These are phyloP conservation scores for Acanthopagrus latus DNA, from an alignment of 2,797 vertebrate species.

Conservation along the genomic window DNA sequence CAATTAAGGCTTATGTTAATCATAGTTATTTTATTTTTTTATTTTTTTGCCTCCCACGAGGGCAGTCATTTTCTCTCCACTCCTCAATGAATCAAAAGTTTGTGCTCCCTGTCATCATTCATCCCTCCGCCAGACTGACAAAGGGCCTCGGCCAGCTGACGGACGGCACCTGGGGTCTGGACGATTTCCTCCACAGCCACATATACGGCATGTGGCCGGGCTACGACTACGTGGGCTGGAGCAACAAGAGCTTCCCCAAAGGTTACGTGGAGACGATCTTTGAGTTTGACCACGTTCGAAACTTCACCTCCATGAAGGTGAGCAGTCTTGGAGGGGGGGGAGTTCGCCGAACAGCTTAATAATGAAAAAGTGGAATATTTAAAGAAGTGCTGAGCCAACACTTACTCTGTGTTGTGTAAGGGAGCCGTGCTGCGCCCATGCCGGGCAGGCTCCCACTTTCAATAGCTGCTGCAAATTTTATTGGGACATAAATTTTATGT, in stretches of 20 bases:
- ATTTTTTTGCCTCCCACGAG: not conserved
- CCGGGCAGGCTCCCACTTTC: slow-evolving; percentile 9
- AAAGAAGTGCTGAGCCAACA: slow-evolving; percentile 33
- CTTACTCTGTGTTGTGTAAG: not conserved
- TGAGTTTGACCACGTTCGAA: slow-evolving; percentile 94
- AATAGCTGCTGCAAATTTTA: slow-evolving; percentile 28
- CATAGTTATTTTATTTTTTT: not conserved
- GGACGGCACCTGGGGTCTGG: slow-evolving; percentile 94
- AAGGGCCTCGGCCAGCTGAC: slow-evolving; percentile 97
- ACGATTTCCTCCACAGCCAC: slow-evolving; percentile 95
- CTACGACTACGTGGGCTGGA: slow-evolving; percentile 97
- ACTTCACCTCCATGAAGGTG: slow-evolving; percentile 98
- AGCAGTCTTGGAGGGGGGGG: not conserved
- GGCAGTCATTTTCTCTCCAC: not conserved
- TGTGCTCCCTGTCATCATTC: not conserved
- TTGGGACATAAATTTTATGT: slow-evolving; percentile 17
- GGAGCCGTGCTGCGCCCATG: not conserved
- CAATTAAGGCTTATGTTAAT: not conserved
- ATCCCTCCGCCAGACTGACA: slow-evolving; percentile 84
- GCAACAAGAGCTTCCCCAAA: slow-evolving; percentile 89
- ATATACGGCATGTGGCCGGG: slow-evolving; percentile 94
- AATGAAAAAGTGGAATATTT: not conserved
- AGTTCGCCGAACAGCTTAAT: not conserved
- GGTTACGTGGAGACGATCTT: slow-evolving; percentile 95
- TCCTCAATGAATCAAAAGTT: not conserved